Evolutionary conservation across 2,888 invertebrate species (phyloP), one percentile per base, ranked within the genome.

Genomic region (Cylloceria caligata): DNA sequence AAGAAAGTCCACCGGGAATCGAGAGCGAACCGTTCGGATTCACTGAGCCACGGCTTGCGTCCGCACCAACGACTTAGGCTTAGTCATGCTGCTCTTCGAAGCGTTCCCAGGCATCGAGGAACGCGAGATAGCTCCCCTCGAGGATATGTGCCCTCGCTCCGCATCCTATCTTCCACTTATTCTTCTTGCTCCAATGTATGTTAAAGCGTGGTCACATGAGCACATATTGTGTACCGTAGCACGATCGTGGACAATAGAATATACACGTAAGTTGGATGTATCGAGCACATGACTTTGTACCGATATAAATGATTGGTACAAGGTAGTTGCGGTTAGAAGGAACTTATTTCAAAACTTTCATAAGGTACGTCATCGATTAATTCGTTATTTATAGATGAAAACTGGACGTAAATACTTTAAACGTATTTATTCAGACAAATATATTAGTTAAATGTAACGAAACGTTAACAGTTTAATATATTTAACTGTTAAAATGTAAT

Each of bases 71-170:
- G 60, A 78, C 75, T 80, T 71, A 75, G 83, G 84, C 86, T 85
- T 85, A 86, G 87, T 86, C 85, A 87, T 84, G 84, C 82, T 81
- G 78, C 65, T 80, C 78, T 74, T 57, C 79, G 79, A 68, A 79
- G 62, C 86, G 86, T 87, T 88, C 87, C 87, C 88, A 87, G 88
- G 87, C 86, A 84, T 75, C 36, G 60, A 60, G 36, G 36, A 60
- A 60, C 60, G 60, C 84, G 81, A 67, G 82, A 83, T 72, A 60
- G 62, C 72, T 62, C 64, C 65, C 75, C 79, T 79, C 79, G 82
- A 72, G 72, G 82, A 83, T 83, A 79, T 79, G 82, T 83, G 82
- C 36, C 64, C 60, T 71, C 74, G 52, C 73, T 69, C 52, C 13
- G 45, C 9, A 27, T 60, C 13, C 34, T 52, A 45, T 52, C 42